Evolutionary conservation across 2,113 vertebrate species (phyloP), one percentile per base, ranked within the genome.

Genomic region (Sinosuthora webbiana): DNA sequence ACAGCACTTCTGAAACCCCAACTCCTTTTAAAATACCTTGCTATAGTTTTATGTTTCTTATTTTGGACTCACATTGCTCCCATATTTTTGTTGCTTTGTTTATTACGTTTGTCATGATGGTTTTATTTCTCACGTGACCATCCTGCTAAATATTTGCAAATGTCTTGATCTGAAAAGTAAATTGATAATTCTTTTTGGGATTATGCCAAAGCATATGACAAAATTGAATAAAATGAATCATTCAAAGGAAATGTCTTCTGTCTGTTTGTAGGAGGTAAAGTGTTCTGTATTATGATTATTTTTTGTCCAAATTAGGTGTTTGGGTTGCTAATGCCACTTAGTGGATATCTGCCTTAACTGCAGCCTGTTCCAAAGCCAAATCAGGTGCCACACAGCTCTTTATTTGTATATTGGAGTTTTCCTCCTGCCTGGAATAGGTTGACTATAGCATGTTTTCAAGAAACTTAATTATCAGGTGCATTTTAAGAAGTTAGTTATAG

Each of bases 261-360:
- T 55, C 10, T 5, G 30, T 79, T 80, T 73, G 41, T 74, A 74
- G 67, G 37, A 77, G 20, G 47, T 42, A n/a, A 89, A 59, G n/a
- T 44, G 33, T 13, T 39, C 33, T 57, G 33, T 49, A 19, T 24
- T 50, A 3, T 2, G 25, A 47, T 74, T 52, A 12, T 35, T 50
- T 94, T 82, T 49, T 70, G 64, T 59, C 62, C 37, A 17, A 78
- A 78, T 44, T 59, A 76, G 60, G 68, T 96, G 65, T 50, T 44
- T 91, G 94, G 78, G 89, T 60, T 82, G 68, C 93, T 94, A 62
- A 71, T 83, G 94, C 98, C 98, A 81, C 97, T 92, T 98, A 97
- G 97, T 98, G 98, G 97, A 89, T 56, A 44, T 69, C 24, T 74
- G 59, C 24, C 62, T 70, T 92, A 95, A 97, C 95, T 98, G 93